phyloP scores from a whole-genome alignment of 1,140 invertebrate genomes.

The Drosophila cardini region DNA sequence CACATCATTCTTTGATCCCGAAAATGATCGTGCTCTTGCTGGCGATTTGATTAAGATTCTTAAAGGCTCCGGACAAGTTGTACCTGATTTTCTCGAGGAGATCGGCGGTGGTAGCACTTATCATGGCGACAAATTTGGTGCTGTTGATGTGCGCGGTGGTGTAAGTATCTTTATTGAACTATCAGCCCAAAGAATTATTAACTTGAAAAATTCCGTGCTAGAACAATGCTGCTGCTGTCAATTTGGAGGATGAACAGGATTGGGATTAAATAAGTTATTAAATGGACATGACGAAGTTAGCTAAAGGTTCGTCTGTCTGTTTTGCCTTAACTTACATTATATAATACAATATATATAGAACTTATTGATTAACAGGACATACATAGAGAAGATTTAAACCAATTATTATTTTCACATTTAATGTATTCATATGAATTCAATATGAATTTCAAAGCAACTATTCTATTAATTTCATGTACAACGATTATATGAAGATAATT shows the following conservation, averaged over 20 bases:
- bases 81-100: slow-evolving; percentile 88
- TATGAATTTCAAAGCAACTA: slow-evolving; percentile 11
- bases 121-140: slow-evolving; percentile 84
- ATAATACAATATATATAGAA: not conserved
- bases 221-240: slow-evolving; percentile 1
- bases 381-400: not conserved
- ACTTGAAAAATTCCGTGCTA: not conserved
- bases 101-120: slow-evolving; percentile 79
- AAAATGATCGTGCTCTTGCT: slow-evolving; percentile 87
- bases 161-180: slow-evolving; percentile 36
- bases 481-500: not conserved
- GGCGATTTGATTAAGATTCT: slow-evolving; percentile 90
- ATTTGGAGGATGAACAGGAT: slow-evolving; percentile 40
- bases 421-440: slow-evolving; percentile 13
- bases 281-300: not conserved
- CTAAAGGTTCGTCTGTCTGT: not conserved
- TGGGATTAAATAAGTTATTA: slow-evolving; percentile 54
- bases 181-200: not conserved
- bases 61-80: slow-evolving; percentile 87
- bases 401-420: not conserved
- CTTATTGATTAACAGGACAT: no score
- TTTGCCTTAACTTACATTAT: not conserved
- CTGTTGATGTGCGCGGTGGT: slow-evolving; percentile 85
- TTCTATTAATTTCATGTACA: slow-evolving; percentile 6
- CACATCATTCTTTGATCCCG: slow-evolving; percentile 93